Percentiles rank a stretch among this genome's conserved stretches.
These are phyloP conservation scores for Sericinus montela DNA, from an alignment of 2,888 invertebrate genomes.

Conservation along the genomic window DNA sequence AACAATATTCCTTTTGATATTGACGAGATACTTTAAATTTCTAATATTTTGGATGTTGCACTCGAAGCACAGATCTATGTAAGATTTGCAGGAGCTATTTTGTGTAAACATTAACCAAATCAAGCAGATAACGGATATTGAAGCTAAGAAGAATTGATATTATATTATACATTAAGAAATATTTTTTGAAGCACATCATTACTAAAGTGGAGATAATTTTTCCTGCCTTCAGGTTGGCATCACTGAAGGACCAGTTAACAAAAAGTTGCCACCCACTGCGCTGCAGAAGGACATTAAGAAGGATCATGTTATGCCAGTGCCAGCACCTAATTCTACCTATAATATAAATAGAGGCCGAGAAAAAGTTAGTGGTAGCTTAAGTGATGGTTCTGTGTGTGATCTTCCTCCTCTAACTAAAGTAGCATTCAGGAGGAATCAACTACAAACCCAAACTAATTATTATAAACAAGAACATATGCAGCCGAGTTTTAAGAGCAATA, in stretches of 20 bases:
- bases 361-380: conserved; percentile 55
- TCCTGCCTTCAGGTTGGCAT: conserved; percentile 80
- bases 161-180: conserved; percentile 51
- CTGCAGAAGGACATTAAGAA: conserved; percentile 60
- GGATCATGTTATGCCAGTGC: conserved; percentile 51
- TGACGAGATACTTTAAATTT: conserved; percentile 3
- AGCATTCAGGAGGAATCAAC: conserved; percentile 46
- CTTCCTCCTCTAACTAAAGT: conserved; percentile 45
- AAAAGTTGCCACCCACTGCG: conserved; percentile 70
- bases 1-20: neutral
- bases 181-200: conserved; percentile 72
- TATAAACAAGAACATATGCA: conserved; percentile 38
- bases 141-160: conserved; percentile 72
- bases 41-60: conserved; percentile 8
- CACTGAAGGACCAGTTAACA: conserved; percentile 75
- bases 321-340: conserved; percentile 41
- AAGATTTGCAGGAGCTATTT: conserved; percentile 17
- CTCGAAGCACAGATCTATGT: conserved; percentile 13
- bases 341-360: conserved; percentile 37
- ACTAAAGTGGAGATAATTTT: conserved; percentile 79
- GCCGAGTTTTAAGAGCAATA: conserved; percentile 40
- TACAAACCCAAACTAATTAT: conserved; percentile 37
- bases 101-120: conserved; percentile 35
- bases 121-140: conserved; percentile 66
- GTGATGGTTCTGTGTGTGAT: conserved; percentile 65